Conservation (phyloP, 2,888 invertebrate genomes). For the Hirtodrosophila duncani region DNA sequence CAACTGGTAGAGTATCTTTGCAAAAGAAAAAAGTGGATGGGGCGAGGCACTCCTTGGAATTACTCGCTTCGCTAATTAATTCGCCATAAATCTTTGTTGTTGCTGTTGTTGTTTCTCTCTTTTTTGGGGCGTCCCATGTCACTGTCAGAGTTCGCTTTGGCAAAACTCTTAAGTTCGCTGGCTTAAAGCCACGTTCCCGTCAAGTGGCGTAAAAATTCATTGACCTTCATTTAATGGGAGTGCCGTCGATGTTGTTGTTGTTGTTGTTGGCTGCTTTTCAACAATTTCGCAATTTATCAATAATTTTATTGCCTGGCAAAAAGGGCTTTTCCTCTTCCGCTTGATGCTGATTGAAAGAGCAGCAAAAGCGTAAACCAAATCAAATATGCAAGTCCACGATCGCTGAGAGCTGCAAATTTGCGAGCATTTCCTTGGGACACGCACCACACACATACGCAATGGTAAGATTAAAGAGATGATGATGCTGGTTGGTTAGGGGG, state of each 20-base stretch:
- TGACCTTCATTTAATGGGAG: conserved; percentile 1
- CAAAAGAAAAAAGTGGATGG: too few species aligned
- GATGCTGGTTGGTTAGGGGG: too few species aligned
- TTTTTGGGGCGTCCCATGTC: conserved; percentile 53
- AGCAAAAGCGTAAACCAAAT: conserved; percentile 37
- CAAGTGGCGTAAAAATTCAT: too few species aligned
- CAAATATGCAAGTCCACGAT: conserved; percentile 68
- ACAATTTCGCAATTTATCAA: conserved; percentile 61
- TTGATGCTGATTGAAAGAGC: conserved; percentile 55
- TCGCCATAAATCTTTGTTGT: conserved; percentile 51
- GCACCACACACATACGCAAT: conserved; percentile 40
- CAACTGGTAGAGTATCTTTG: too few species aligned
- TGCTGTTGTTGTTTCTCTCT: conserved; percentile 24
- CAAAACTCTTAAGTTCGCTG: conserved; percentile 22
- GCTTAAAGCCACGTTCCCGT: too few species aligned
- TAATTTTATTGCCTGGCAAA: conserved; percentile 49
- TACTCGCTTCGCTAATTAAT: conserved; percentile 60
- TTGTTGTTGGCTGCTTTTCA: conserved; percentile 27
- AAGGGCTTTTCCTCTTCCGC: conserved; percentile 52
- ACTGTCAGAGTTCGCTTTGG: conserved; percentile 34
- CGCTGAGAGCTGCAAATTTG: conserved; percentile 66
- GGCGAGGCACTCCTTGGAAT: conserved; percentile 31
- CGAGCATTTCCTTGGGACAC: conserved; percentile 56
- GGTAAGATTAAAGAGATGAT: too few species aligned
- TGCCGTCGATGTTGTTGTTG: conserved; percentile 2